Conservation (phyloP, 2,797 vertebrate genomes). For the Nannoperca australis region DNA sequence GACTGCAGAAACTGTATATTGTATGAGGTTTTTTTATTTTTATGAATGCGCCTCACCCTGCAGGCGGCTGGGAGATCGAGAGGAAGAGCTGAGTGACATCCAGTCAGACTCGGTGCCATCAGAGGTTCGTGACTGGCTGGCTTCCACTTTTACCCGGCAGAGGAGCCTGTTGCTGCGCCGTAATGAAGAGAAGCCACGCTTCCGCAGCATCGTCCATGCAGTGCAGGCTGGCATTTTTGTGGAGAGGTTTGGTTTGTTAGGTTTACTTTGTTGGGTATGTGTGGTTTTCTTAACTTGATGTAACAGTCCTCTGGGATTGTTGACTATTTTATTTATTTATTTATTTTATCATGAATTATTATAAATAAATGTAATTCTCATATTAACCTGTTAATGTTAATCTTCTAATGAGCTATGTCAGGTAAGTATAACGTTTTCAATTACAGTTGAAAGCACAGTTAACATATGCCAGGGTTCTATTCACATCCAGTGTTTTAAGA, state of each 20-base stretch:
- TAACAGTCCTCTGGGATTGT: neutral
- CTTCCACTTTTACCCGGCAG: constrained; percentile 94
- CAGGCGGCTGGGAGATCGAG: constrained; percentile 90
- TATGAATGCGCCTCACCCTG: constrained; percentile 2
- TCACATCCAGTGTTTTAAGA: neutral
- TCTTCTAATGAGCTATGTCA: neutral
- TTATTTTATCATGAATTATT: neutral
- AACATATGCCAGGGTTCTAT: neutral
- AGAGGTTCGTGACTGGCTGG: constrained; percentile 96
- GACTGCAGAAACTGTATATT: neutral
- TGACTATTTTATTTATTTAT: too few relatives aligned
- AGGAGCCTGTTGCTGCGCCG: constrained; percentile 90
- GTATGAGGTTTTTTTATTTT: neutral
- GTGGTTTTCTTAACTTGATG: neutral
- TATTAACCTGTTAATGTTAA: neutral
- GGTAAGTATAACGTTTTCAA: too few relatives aligned
- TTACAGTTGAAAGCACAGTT: neutral
- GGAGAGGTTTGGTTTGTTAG: constrained; percentile 87
- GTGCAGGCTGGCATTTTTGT: constrained; percentile 98
- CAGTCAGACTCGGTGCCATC: constrained; percentile 94
- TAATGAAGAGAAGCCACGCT: constrained; percentile 92
- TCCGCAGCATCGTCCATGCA: constrained; percentile 95
- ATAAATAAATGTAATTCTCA: neutral
- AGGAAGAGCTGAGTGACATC: constrained; percentile 95
- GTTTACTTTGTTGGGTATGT: neutral